A percentile compares a stretch with the other conserved stretches of the same genome.
These are phyloP conservation scores for Gila robusta DNA, from an alignment of 2,797 vertebrate genomes.

Conservation along the genomic window DNA sequence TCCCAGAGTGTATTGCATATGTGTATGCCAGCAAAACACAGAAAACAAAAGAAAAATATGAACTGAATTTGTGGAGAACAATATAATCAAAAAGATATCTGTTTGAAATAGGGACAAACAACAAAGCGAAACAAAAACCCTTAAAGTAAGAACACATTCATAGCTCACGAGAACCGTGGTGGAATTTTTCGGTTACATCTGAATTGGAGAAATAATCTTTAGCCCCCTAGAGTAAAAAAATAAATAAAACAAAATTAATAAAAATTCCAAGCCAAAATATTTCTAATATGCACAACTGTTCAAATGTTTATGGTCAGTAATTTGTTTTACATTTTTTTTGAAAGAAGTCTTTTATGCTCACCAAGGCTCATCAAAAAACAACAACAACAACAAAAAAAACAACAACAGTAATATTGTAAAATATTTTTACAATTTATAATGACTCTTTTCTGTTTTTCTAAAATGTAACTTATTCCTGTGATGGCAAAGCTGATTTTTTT, in stretches of 20 bases:
- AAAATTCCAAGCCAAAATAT: not conserved
- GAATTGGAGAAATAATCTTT: slow-evolving; percentile 65
- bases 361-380: not conserved
- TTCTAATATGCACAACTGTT: not conserved
- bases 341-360: not conserved
- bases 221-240: not conserved
- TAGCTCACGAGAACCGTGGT: slow-evolving; percentile 8
- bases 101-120: slow-evolving; percentile 18
- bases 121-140: slow-evolving; percentile 20
- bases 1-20: slow-evolving; percentile 33
- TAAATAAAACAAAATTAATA: no score
- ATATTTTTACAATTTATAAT: not conserved
- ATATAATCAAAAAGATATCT: slow-evolving; percentile 22
- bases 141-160: slow-evolving; percentile 23
- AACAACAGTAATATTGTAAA: not conserved
- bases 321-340: not conserved
- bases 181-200: slow-evolving; percentile 53
- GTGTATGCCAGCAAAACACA: slow-evolving; percentile 34
- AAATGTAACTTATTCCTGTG: not conserved
- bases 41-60: slow-evolving; percentile 33
- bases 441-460: not conserved
- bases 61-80: slow-evolving; percentile 30
- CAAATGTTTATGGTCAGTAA: not conserved
- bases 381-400: no score
- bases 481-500: not conserved